A percentile compares a stretch with the other conserved stretches of the same genome.
Evolutionary conservation across 2,113 vertebrate species (phyloP).

Genomic region (Poecile atricapillus): DNA sequence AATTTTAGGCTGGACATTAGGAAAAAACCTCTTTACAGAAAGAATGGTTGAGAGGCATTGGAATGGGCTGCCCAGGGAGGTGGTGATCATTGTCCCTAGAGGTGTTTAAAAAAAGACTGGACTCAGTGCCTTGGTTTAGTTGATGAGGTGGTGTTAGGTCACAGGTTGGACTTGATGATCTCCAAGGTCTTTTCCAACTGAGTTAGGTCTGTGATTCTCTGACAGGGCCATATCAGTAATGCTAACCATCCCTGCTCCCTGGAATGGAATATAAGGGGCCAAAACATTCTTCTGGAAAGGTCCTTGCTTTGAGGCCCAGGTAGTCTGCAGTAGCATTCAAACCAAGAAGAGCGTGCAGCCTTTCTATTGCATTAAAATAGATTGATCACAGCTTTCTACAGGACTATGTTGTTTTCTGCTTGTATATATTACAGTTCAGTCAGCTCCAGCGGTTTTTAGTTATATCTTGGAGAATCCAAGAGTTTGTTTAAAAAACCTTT

Average conservation of each 20-base stretch:
- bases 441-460: not conserved
- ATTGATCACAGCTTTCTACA: not conserved
- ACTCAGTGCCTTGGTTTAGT: not conserved
- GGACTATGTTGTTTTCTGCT: not conserved
- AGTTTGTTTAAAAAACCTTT: not conserved
- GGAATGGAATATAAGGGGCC: no score
- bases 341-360: not conserved
- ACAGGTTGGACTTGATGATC: not conserved
- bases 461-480: not conserved
- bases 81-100: not conserved
- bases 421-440: not conserved
- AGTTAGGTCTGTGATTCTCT: not conserved
- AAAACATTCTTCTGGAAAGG: not conserved
- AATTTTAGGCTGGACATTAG: not conserved
- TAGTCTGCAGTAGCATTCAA: not conserved
- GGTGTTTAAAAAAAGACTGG: not conserved
- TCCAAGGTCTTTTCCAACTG: not conserved
- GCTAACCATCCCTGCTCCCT: not conserved
- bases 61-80: not conserved
- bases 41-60: not conserved
- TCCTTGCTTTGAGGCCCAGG: not conserved
- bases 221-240: accelerated
- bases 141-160: not conserved
- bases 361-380: not conserved
- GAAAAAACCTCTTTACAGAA: not conserved